Evolutionary conservation across 1,140 invertebrate species (phyloP).

Genomic region (Goniozus legneri): DNA sequence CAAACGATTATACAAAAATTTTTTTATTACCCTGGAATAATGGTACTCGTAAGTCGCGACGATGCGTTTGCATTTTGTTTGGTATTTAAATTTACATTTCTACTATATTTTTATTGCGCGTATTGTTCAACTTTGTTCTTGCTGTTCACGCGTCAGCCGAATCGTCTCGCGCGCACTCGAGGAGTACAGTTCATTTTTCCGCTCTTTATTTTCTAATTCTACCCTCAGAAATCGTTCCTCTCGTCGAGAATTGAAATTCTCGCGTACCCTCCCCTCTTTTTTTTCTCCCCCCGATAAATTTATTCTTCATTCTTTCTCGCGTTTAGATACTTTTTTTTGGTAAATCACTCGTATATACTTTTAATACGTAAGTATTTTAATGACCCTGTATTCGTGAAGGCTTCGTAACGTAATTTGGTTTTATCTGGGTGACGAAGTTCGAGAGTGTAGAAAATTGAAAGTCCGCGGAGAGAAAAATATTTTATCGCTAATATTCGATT

Average conservation of each 20-base stretch:
- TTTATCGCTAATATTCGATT: neutral
- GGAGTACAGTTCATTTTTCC: too few species aligned
- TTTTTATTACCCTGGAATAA: slow-evolving; percentile 48
- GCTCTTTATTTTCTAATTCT: too few species aligned
- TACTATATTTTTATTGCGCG: slow-evolving; percentile 10
- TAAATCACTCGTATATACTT: slow-evolving; percentile 46
- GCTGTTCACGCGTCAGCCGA: too few species aligned
- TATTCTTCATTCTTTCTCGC: slow-evolving; percentile 23
- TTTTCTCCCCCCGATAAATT: slow-evolving; percentile 15
- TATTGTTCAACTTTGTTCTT: slow-evolving; percentile 8
- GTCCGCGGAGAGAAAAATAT: neutral
- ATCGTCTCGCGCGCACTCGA: too few species aligned
- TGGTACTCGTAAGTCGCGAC: slow-evolving; percentile 25
- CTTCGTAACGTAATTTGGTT: slow-evolving; percentile 50
- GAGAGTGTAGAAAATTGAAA: neutral
- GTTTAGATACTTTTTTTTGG: too few species aligned
- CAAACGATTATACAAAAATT: slow-evolving; percentile 52
- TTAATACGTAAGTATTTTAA: slow-evolving; percentile 49
- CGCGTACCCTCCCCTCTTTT: slow-evolving; percentile 10
- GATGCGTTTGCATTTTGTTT: slow-evolving; percentile 18
- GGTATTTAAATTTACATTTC: slow-evolving; percentile 18
- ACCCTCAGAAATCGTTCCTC: too few species aligned
- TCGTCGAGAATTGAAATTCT: too few species aligned
- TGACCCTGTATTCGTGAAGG: slow-evolving; percentile 54
- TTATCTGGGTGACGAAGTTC: slow-evolving; percentile 27